Percentiles rank a stretch among this genome's conserved stretches.
phyloP scores from a whole-genome alignment of 2,888 invertebrate species.

The Patella depressa region DNA sequence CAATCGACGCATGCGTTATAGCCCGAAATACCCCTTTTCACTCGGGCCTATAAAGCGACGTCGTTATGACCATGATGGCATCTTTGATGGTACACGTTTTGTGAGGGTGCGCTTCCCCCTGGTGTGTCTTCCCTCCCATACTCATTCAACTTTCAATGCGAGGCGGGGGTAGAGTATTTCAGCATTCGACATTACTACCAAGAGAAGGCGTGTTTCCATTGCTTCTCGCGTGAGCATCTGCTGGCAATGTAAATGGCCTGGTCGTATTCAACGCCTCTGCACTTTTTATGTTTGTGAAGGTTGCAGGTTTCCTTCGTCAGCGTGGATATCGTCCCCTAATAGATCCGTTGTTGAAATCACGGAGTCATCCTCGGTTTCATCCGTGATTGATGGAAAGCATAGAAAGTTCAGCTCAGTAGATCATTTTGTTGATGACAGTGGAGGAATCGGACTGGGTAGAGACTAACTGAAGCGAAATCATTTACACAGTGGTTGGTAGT shows the following conservation, averaged over 20 bases:
- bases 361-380: background rate
- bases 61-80: background rate
- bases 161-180: background rate
- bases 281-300: background rate
- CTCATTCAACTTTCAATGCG: background rate
- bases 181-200: background rate
- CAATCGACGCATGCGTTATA: too few species aligned
- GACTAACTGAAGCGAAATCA: too few species aligned
- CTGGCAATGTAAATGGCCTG: background rate
- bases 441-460: background rate
- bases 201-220: conserved; percentile 1
- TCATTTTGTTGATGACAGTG: background rate
- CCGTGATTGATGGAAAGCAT: too few species aligned
- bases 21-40: too few species aligned
- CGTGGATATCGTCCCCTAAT: background rate
- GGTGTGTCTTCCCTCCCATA: background rate
- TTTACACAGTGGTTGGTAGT: background rate
- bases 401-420: background rate
- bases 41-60: conserved; percentile 3
- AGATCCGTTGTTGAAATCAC: background rate
- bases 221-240: background rate
- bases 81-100: background rate
- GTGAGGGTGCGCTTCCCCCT: background rate
- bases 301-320: background rate
- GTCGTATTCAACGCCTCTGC: background rate